phyloP scores from a whole-genome alignment of 2,797 vertebrate species.

The Macropus fuliginosus region DNA sequence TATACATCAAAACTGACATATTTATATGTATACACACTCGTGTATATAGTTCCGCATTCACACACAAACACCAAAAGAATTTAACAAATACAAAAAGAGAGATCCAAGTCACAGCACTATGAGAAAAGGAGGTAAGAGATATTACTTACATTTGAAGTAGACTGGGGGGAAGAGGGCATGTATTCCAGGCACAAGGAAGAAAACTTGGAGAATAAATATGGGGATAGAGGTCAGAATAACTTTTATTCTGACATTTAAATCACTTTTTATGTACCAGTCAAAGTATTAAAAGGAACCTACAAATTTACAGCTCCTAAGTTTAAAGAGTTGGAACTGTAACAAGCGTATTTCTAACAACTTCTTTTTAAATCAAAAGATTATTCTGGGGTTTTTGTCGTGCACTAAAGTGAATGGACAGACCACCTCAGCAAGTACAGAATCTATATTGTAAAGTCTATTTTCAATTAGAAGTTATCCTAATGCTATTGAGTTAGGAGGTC shows the following conservation, averaged over 20 bases:
- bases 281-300: too few species aligned
- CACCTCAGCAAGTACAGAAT: neutral
- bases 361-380: neutral
- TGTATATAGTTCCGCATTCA: neutral
- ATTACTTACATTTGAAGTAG: neutral
- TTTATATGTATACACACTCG: neutral
- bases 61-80: neutral
- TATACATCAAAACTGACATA: neutral
- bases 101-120: neutral
- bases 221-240: neutral
- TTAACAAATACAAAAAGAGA: neutral
- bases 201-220: neutral
- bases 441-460: neutral
- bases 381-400: neutral
- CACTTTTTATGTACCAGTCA: neutral
- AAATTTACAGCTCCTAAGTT: neutral
- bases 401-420: neutral
- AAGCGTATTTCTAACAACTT: neutral
- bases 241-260: neutral
- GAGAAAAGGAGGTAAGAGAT: neutral
- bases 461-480: neutral
- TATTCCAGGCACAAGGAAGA: neutral
- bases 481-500: conserved; percentile 9
- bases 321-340: neutral
- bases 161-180: neutral